Evolutionary conservation across 1,140 invertebrate genomes (phyloP).

Genomic region (Contarinia nasturtii): DNA sequence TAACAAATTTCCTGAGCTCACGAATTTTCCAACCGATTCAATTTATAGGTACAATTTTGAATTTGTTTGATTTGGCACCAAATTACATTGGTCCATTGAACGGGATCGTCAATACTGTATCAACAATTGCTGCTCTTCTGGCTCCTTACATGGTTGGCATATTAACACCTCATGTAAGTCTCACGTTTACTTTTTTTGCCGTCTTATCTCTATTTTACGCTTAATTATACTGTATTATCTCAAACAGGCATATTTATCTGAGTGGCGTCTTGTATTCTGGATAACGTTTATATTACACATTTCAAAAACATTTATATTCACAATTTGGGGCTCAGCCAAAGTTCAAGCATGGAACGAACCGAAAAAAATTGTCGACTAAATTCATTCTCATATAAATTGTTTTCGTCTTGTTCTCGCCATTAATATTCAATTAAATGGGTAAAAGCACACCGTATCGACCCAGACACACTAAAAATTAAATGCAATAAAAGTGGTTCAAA

Average conservation of each 20-base stretch:
- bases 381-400: too few relatives aligned
- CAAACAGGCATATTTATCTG: conserved; percentile 42
- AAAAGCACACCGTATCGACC: too few relatives aligned
- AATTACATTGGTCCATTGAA: conserved; percentile 67
- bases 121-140: conserved; percentile 60
- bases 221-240: not conserved
- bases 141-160: conserved; percentile 58
- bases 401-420: too few relatives aligned
- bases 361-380: too few relatives aligned
- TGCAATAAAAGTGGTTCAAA: too few relatives aligned
- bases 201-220: not conserved
- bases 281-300: conserved; percentile 52
- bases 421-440: too few relatives aligned
- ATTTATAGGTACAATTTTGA: conserved; percentile 62
- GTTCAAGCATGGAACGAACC: conserved; percentile 48
- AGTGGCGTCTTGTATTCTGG: conserved; percentile 73
- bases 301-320: conserved; percentile 50
- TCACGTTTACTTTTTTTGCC: conserved; percentile 10
- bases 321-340: conserved; percentile 48
- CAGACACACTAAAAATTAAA: too few relatives aligned
- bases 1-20: too few relatives aligned
- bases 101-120: conserved; percentile 63
- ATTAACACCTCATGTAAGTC: conserved; percentile 45
- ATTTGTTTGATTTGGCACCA: conserved; percentile 63
- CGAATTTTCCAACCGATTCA: too few relatives aligned